These are phyloP conservation scores for Neotragus pygmaeus DNA, from an alignment of 2,113 vertebrate genomes.

Conservation along the genomic window DNA sequence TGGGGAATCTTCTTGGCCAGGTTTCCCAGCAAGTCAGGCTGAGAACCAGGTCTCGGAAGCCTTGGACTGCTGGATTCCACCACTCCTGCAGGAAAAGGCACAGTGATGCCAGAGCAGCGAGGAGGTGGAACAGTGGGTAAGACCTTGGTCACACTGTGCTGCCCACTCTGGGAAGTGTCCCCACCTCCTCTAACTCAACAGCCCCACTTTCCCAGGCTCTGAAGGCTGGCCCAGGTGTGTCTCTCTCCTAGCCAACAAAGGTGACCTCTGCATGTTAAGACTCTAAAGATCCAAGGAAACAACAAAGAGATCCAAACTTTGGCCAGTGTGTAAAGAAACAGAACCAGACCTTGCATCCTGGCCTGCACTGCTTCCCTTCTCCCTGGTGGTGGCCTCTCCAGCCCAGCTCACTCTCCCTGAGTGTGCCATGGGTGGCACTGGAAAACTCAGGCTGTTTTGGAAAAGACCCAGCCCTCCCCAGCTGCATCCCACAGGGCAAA, in stretches of 20 bases:
- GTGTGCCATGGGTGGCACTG: background rate
- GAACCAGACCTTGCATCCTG: background rate
- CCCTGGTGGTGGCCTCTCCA: background rate
- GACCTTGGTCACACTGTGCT: background rate
- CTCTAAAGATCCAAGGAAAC: background rate
- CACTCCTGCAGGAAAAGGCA: rapidly evolving
- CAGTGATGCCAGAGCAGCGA: background rate
- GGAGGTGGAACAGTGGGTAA: background rate
- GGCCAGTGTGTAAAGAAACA: background rate
- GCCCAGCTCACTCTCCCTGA: background rate
- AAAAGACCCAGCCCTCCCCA: background rate
- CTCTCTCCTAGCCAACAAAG: background rate
- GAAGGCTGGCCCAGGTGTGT: background rate
- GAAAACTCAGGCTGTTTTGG: slow-evolving; percentile 28
- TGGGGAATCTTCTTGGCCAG: background rate
- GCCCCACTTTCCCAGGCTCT: no score
- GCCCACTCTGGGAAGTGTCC: background rate
- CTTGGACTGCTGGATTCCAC: no score
- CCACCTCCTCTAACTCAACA: background rate
- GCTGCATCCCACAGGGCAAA: background rate
- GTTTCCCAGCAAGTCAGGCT: background rate
- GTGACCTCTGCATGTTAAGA: background rate
- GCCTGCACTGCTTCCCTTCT: background rate
- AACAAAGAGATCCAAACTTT: background rate
- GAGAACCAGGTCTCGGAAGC: background rate